Base-by-base conservation (phyloP, 2,888 invertebrate genomes). In the Amblyjoppa fuscipennis region DNA sequence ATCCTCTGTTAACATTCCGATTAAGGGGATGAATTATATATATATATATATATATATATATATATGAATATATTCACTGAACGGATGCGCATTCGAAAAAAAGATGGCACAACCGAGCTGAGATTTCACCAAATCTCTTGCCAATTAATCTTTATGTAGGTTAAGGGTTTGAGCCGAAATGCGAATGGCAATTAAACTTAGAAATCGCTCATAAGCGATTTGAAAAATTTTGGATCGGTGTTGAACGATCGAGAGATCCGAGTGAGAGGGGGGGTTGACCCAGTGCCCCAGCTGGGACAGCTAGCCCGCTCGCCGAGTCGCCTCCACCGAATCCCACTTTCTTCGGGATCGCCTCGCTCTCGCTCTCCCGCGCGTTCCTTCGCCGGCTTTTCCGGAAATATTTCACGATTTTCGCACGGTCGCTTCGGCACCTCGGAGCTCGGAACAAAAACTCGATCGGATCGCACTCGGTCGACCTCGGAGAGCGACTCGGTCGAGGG, bases 231-330 rank as follows among this genome's bases (percentile, higher is more conserved):
- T 13, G 56, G 66, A 16, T 3, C 56, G 25, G 56, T 25, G 25
- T 11, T 3, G 70, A 11, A 38, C 25, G n/a, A 77, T 25, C 34
- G 56, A 73, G 56, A 77, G 56, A 61, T 82, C 81, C 79, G 73
- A 77, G 66, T 56, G 73, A 76, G 75, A 66, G 38, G n/a, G n/a
- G n/a, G 79, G 75, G 71, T 80, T 82, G 82, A 87, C 86, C 86
- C 59, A 87, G 71, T 87, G 85, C 76, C 86, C 71, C 82, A 79
- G 69, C 84, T 70, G 31, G 51, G 56, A 69, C 31, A 81, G 66
- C 64, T 66, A 71, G 31, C 59, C 70, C 38, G 56, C 53, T 38
- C 28, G 59, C 68, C 61, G 49, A 41, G 51, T 20, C 69, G 41
- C 31, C 73, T 66, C 61, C 64, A 1, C 74, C 78, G 56, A 84